These are phyloP conservation scores for Trididemnum nubilum DNA, from an alignment of 23 tunicate genomes.

Conservation along the genomic window DNA sequence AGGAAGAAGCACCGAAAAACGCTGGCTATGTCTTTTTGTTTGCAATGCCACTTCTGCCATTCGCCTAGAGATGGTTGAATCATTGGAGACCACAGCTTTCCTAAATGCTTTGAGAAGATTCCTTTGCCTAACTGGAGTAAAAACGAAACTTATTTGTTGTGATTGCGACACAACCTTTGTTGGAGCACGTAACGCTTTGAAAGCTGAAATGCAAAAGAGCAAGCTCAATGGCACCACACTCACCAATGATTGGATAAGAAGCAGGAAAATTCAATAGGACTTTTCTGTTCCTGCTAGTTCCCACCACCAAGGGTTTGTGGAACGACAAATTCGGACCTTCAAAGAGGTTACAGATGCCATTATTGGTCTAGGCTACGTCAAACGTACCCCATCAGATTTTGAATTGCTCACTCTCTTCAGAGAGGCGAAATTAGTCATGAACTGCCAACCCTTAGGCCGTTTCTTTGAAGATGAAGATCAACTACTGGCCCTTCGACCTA, in stretches of 20 bases:
- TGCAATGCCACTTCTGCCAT: background rate
- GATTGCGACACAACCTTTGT: constrained; percentile 1
- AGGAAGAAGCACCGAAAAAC: background rate
- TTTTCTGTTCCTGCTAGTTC: constrained; percentile 6
- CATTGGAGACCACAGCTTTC: background rate
- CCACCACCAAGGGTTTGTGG: constrained; percentile 7
- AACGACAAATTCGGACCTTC: background rate
- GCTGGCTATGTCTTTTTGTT: constrained; percentile 2
- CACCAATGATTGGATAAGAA: background rate
- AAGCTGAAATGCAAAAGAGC: background rate
- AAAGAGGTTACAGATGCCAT: background rate
- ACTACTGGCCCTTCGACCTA: background rate
- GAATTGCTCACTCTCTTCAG: no score
- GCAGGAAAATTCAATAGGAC: background rate
- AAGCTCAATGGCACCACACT: background rate
- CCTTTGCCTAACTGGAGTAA: background rate
- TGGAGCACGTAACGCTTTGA: background rate
- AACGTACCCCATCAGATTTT: background rate
- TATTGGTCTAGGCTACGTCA: background rate
- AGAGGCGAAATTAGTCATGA: background rate
- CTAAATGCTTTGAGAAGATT: background rate
- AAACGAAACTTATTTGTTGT: background rate
- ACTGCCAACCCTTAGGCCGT: background rate
- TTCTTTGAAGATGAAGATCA: background rate
- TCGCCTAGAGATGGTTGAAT: background rate